phyloP scores from a whole-genome alignment of 2,888 invertebrate genomes.

The Xestia c-nigrum region DNA sequence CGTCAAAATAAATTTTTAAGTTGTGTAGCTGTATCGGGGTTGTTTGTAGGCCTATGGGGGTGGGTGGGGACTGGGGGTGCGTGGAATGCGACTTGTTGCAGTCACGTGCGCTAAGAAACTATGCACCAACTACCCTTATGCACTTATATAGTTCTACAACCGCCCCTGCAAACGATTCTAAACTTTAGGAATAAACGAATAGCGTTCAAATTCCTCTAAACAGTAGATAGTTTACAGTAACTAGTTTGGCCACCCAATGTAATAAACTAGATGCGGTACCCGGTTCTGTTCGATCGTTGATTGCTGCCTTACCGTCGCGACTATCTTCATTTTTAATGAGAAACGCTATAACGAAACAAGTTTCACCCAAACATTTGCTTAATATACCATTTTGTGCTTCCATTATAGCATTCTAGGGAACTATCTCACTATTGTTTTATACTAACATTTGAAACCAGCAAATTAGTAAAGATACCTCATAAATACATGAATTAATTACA shows the following conservation, averaged over 20 bases:
- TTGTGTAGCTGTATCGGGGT: constrained; percentile 22
- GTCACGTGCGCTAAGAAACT: constrained; percentile 80
- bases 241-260: constrained; percentile 55
- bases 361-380: constrained; percentile 39
- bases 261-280: constrained; percentile 58
- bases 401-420: constrained; percentile 28
- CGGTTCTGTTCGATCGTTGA: constrained; percentile 57
- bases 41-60: constrained; percentile 70
- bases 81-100: constrained; percentile 86
- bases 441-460: background rate
- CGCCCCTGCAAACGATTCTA: constrained; percentile 22
- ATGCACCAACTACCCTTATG: constrained; percentile 70
- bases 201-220: constrained; percentile 43
- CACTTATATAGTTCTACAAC: constrained; percentile 57
- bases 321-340: constrained; percentile 58
- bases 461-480: background rate
- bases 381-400: constrained; percentile 19
- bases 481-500: constrained; percentile 5
- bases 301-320: constrained; percentile 51
- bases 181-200: constrained; percentile 9
- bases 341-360: constrained; percentile 53
- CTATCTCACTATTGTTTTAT: constrained; percentile 24
- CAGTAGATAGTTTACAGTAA: constrained; percentile 35
- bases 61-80: constrained; percentile 58
- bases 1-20: constrained; percentile 28